Percentiles rank a stretch among this genome's conserved stretches.
Conservation (phyloP, 2,797 vertebrate species). For the Poecilia gillii region DNA sequence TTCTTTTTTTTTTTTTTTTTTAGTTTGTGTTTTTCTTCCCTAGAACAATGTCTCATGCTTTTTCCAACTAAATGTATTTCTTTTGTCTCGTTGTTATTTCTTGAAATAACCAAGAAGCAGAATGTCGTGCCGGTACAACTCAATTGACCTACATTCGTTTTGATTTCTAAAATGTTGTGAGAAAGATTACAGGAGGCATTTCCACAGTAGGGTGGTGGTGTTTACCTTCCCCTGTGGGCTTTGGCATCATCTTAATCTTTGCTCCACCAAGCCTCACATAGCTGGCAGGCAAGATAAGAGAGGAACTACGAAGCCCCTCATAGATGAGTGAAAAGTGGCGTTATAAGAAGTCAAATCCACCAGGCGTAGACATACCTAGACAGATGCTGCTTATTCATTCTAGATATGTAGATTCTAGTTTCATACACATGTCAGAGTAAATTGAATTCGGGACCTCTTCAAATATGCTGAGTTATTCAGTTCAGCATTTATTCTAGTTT, state of each 20-base stretch:
- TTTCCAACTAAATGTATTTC: neutral
- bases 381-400: neutral
- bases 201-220: neutral
- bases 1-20: neutral
- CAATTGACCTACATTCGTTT: neutral
- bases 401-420: neutral
- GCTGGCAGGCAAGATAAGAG: neutral
- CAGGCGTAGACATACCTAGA: neutral
- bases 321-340: neutral
- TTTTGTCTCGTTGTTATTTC: neutral
- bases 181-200: neutral
- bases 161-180: neutral
- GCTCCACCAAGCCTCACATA: neutral
- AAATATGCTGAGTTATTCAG: neutral
- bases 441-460: neutral
- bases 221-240: neutral
- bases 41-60: constrained; percentile 16
- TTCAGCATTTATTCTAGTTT: neutral
- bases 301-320: no score
- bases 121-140: neutral
- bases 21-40: constrained; percentile 7
- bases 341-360: neutral
- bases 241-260: neutral
- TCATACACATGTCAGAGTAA: neutral
- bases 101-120: constrained; percentile 2